Evolutionary conservation across 64 coral and sea anemone genomes (phyloP), one percentile per base, ranked within the genome.

Genomic region (Porites australiensis): DNA sequence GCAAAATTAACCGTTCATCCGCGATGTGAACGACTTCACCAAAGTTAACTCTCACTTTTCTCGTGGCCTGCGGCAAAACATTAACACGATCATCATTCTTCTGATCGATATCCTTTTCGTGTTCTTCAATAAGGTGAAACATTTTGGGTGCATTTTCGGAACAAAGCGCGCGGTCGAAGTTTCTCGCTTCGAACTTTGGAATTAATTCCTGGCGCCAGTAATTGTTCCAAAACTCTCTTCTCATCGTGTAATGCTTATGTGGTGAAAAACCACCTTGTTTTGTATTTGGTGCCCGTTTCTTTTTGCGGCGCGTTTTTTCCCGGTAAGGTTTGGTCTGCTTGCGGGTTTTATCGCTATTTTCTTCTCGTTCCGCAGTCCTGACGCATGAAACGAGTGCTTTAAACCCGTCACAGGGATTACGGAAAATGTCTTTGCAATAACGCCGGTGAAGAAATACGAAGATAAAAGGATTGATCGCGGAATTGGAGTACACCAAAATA

Each of bases 401-500:
- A 3, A 87, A 44, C 51, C 55, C 48, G 81, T 4, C 44, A 22
- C 50, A 91, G 8, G 44, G 49, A 14, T 20, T 74, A 37, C 27
- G 27, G 27, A 93, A 82, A 37, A 96, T 89, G 54, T 86, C 95
- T 60, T 80, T 91, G 64, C 95, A 98, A 27, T 98, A 98, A 16
- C 88, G 88, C 23, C 52, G 82, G 64, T 98, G 95, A 13, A 98
- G 83, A 61, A 94, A 98, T 12, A 98, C 92, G 67, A 98, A 98
- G 49, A 98, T 94, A 13, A 98, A 98, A 51, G 95, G 95, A 51
- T 98, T 98, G 19, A 98, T 94, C 11, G 95, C 92, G 10, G 92
- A 94, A 58, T 98, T 98, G 8, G 92, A 62, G 46, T 98, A 98
- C 10, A 94, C 90, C 44, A 94, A 57, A 21, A 98, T 98, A 60